phyloP scores from a whole-genome alignment of 30 jellyfish, hydroid and myxozoan genomes.

The Turritopsis dohrnii region DNA sequence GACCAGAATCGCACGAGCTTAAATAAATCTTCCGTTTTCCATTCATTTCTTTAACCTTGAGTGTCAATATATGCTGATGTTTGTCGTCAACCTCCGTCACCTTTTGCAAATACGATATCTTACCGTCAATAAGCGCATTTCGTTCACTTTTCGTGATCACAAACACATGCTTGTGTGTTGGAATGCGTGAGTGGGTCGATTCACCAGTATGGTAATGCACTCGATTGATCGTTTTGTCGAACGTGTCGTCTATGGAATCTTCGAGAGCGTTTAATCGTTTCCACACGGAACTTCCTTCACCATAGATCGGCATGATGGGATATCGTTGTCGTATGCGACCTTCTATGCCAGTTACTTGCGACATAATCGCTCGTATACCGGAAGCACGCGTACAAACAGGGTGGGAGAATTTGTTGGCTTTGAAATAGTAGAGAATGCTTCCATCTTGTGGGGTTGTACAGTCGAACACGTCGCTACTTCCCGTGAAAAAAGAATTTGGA shows the following conservation, averaged over 20 bases:
- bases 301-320: not conserved
- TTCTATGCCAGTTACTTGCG: not conserved
- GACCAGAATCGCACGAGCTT: conserved; percentile 10
- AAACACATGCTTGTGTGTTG: not conserved
- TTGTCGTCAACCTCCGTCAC: not conserved
- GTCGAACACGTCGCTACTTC: not conserved
- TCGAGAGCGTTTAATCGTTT: not conserved
- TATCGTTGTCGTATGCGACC: not conserved
- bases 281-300: not conserved
- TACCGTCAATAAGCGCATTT: not conserved
- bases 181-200: not conserved
- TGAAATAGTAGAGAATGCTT: not conserved
- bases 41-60: not conserved
- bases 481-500: not conserved
- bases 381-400: not conserved
- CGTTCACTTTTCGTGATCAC: not conserved
- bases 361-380: not conserved
- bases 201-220: not conserved
- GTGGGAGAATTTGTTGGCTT: not conserved
- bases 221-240: not conserved
- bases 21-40: not conserved
- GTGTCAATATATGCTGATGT: conserved; percentile 2
- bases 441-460: not conserved
- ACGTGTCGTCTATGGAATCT: not conserved
- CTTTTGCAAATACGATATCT: not conserved